Base-by-base conservation (phyloP, 1,140 invertebrate species). In the Apis dorsata region DNA sequence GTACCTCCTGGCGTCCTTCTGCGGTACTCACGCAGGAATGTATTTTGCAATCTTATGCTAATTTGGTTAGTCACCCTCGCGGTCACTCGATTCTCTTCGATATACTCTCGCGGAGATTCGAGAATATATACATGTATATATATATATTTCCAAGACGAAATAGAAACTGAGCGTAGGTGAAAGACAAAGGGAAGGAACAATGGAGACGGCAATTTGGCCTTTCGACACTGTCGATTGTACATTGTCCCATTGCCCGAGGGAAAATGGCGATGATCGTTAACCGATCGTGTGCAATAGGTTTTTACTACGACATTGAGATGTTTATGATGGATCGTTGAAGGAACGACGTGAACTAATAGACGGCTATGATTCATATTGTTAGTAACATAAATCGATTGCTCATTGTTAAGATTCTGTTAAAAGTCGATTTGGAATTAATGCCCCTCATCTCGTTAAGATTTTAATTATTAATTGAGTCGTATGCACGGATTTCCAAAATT, bases 41-140 rank as follows among this genome's bases (percentile, higher is more conserved):
- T 68, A 77, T 88, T 88, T 88, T 68, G 83, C 87, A 88, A 88
- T 83, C 69, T 85, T 88, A 88, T 88, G 87, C 72, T 88, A 88
- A 88, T 88, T 88, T 77, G 57, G 79, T 88, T 88, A 88, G 87
- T 88, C 87, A 88, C 86, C 86, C 87, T 85, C 51, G 79, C 57
- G 79, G 69, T 83, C 75, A 17, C 66, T 77, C 79, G 60, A 24
- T 12, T 73, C 77, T 49, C 51, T 24, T 62, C 34, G 72, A 55
- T 57, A 57, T 55, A 21, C 51, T 7, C 21, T 15, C 24, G 60
- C 44, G 53, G 51, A 63, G 62, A 63, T 28, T 28, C 62, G 62
- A 28, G 5, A 44, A 44, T 7, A 44, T 44, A 44, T 44, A 34
- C 60, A n/a, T n/a, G n/a, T 63, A 63, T 28, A 24, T 63, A 17